Evolutionary conservation across 2,797 vertebrate species (phyloP).

Genomic region (Sebastes diploproa): DNA sequence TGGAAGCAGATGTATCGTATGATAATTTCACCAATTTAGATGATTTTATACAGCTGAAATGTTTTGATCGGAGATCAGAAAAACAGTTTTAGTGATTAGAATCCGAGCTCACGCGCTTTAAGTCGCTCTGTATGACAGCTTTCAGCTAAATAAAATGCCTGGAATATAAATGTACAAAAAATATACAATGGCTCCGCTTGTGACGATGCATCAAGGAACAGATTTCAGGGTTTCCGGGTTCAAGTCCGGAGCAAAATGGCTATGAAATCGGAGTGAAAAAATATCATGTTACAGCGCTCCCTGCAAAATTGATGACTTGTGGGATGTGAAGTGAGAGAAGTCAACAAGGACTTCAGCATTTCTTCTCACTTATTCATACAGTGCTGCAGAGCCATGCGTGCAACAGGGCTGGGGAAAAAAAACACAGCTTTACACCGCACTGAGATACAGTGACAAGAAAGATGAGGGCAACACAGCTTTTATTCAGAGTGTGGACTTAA

Average conservation of each 20-base stretch:
- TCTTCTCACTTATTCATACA: constrained; percentile 27
- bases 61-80: constrained; percentile 35
- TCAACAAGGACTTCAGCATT: constrained; percentile 26
- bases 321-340: constrained; percentile 36
- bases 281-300: constrained; percentile 25
- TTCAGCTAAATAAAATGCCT: constrained; percentile 4
- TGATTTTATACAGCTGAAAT: constrained; percentile 21
- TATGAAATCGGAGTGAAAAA: constrained; percentile 21
- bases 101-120: background rate
- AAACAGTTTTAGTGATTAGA: constrained; percentile 8
- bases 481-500: constrained; percentile 31
- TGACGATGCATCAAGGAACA: constrained; percentile 16
- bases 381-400: constrained; percentile 1
- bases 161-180: constrained; percentile 38
- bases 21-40: constrained; percentile 27
- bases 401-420: background rate
- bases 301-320: constrained; percentile 56
- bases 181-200: constrained; percentile 17
- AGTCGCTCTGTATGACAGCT: constrained; percentile 1
- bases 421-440: background rate
- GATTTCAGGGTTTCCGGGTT: constrained; percentile 47
- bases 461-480: constrained; percentile 21
- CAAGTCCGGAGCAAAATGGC: constrained; percentile 41
- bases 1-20: constrained; percentile 20
- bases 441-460: background rate